phyloP scores from a whole-genome alignment of 2,888 invertebrate species.

The Hemistola chrysoprasaria region DNA sequence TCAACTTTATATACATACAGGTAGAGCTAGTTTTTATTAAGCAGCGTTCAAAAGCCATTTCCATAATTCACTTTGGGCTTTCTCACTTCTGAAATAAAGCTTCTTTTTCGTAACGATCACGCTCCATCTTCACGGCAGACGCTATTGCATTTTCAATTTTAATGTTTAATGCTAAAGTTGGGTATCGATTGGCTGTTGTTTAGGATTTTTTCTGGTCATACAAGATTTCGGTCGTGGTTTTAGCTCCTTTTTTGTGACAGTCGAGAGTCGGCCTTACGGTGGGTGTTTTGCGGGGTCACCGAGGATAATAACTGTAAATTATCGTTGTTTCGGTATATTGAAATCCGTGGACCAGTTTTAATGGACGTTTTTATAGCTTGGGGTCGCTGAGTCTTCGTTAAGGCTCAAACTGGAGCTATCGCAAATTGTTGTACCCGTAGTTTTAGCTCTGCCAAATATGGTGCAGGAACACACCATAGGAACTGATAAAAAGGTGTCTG shows the following conservation, averaged over 20 bases:
- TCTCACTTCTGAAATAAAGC: slow-evolving; percentile 79
- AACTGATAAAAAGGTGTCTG: no score
- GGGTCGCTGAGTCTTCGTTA: slow-evolving; percentile 19
- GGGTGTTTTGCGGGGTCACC: slow-evolving; percentile 81
- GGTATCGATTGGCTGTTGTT: slow-evolving; percentile 36
- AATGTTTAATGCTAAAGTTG: slow-evolving; percentile 34
- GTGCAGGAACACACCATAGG: no score
- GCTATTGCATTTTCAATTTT: background rate
- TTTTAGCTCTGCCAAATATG: no score
- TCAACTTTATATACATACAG: slow-evolving; percentile 37
- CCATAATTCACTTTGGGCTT: slow-evolving; percentile 78
- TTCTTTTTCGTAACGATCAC: slow-evolving; percentile 62
- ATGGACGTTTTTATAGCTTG: slow-evolving; percentile 51
- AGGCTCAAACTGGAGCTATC: background rate
- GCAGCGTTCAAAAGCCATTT: slow-evolving; percentile 41
- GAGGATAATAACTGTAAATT: slow-evolving; percentile 81
- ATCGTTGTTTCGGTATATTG: slow-evolving; percentile 76
- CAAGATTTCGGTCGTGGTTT: slow-evolving; percentile 72
- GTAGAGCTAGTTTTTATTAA: slow-evolving; percentile 42
- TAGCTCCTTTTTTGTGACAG: slow-evolving; percentile 71
- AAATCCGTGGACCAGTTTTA: slow-evolving; percentile 71
- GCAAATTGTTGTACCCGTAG: no score
- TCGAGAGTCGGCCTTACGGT: slow-evolving; percentile 65
- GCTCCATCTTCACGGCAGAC: slow-evolving; percentile 20
- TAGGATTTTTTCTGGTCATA: slow-evolving; percentile 65